phyloP scores from a whole-genome alignment of 2,113 vertebrate genomes.

The Hyla sarda region DNA sequence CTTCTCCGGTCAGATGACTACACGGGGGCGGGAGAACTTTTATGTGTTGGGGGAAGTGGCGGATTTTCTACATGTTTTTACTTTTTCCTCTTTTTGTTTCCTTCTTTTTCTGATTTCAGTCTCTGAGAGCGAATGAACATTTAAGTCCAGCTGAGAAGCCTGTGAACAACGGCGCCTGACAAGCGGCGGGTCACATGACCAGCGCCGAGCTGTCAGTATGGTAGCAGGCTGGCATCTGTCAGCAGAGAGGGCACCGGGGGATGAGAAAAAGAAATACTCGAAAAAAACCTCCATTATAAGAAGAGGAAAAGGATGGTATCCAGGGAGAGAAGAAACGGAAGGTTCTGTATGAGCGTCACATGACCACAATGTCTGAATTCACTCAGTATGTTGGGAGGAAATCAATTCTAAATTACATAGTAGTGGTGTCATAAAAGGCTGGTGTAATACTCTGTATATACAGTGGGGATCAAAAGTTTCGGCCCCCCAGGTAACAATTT shows the following conservation, averaged over 20 bases:
- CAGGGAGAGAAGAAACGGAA: conserved; percentile 22
- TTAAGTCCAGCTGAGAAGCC: neutral
- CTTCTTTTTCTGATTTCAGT: neutral
- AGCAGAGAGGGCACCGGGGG: neutral
- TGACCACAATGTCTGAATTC: conserved; percentile 34
- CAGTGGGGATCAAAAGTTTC: no score
- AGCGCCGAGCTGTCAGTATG: neutral
- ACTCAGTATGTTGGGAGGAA: conserved; percentile 30
- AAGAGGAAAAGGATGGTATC: neutral
- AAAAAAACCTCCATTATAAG: neutral
- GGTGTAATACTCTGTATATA: no score
- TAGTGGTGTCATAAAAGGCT: no score
- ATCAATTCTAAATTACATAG: neutral
- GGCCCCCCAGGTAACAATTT: no score
- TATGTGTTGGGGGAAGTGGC: neutral
- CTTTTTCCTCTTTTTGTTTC: neutral
- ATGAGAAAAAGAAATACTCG: neutral
- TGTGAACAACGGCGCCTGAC: neutral
- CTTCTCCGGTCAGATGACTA: neutral
- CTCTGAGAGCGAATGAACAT: neutral
- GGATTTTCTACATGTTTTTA: neutral
- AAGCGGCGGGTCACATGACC: neutral
- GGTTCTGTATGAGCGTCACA: neutral
- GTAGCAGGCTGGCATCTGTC: conserved; percentile 34
- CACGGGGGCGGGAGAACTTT: neutral